Base-by-base conservation (phyloP, 2,797 vertebrate species). In the Lacerta viridis region DNA sequence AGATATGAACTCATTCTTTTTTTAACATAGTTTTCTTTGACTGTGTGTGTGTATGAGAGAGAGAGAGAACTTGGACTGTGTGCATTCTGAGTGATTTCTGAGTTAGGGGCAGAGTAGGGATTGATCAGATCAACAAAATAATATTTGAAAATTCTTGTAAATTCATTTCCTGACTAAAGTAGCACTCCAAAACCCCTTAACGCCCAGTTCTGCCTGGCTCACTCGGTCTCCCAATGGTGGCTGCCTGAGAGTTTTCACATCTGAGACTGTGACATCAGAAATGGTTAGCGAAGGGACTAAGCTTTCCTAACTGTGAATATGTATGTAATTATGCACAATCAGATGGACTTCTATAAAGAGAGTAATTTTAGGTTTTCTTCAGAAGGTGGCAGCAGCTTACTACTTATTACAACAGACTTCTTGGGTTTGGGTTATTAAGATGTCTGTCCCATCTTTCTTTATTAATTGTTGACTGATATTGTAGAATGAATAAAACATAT, bases 381-480 rank as follows among this genome's bases (percentile, higher is more conserved):
- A 93, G 93, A 94, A 95, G 95, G 92, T 95, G 95, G 95, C 95
- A 96, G 94, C 91, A 96, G 7, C 29, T 95, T 91, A 89, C 91
- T 93, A 43, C 86, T 79, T 90, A 84, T 78, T 36, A n/a, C 81
- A 92, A 59, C 1, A 78, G 64, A 29, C 77, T 59, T 77, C 36
- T 84, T 46, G 29, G 77, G 8, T 9, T 43, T 23, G 9, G 75
- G 66, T 82, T 88, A 23, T 80, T 33, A 74, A 75, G 69, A 39
- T 41, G 27, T 72, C 76, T 39, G 10, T 41, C 18, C 29, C 29
- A 71, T 27, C 27, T 80, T 43, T 33, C 8, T 1, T 5, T n/a
- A 11, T 25, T 43, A 88, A 36, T 80, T 39, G 27, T 36, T 75
- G 25, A 50, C 36, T 74, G 50, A 23, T 80, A 23, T 46, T 80